Percentiles rank a stretch among this genome's conserved stretches.
Evolutionary conservation across 2,113 vertebrate genomes (phyloP).

Genomic region (Pitta sordida): DNA sequence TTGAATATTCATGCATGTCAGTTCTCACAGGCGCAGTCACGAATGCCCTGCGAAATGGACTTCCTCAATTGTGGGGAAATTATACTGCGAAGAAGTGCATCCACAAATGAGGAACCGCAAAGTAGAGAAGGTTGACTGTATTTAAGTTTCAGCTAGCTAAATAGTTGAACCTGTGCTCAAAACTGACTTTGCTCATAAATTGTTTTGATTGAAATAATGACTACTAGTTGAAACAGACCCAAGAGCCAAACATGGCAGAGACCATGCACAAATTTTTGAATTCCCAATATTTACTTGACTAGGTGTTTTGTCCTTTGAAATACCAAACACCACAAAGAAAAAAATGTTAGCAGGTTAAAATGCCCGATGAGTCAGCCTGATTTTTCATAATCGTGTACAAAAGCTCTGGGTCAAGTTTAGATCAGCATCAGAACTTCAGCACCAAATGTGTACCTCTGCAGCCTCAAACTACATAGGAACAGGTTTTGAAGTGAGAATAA

Average conservation of each 20-base stretch:
- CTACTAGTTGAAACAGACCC: background rate
- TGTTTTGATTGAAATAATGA: slow-evolving; percentile 23
- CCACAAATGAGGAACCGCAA: too few relatives aligned
- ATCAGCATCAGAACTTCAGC: background rate
- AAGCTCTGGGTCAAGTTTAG: background rate
- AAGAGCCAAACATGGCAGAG: background rate
- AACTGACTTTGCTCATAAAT: background rate
- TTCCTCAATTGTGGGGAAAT: too few relatives aligned
- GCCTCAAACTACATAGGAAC: background rate
- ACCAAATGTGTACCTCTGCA: background rate
- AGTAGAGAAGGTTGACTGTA: too few relatives aligned
- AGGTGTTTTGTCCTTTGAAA: background rate
- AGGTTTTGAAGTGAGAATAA: background rate
- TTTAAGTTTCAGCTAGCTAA: background rate
- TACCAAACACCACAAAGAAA: background rate
- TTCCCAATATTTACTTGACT: background rate
- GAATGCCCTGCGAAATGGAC: too few relatives aligned
- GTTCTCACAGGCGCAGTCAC: too few relatives aligned
- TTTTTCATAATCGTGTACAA: background rate
- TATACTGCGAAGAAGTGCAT: too few relatives aligned
- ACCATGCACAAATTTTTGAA: background rate
- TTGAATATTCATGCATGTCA: too few relatives aligned
- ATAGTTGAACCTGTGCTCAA: slow-evolving; percentile 1
- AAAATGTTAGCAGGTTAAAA: background rate
- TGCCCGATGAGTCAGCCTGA: background rate